A percentile compares a stretch with the other conserved stretches of the same genome.
These are phyloP conservation scores for Zosterops hypoxanthus DNA, from an alignment of 2,113 vertebrate genomes.

Conservation along the genomic window DNA sequence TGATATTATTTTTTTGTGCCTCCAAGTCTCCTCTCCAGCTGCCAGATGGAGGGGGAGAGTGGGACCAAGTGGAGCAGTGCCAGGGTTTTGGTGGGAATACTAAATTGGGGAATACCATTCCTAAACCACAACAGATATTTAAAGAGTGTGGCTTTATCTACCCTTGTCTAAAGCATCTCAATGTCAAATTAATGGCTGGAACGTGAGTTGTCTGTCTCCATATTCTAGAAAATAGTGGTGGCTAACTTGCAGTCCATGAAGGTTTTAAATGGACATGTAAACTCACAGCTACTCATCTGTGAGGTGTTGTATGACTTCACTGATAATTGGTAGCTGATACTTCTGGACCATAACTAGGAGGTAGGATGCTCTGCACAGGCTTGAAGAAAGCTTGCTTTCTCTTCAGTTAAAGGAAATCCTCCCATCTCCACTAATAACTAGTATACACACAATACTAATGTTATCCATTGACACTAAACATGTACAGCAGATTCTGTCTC, in stretches of 20 bases:
- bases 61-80: fast-evolving
- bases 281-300: not conserved
- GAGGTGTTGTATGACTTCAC: not conserved
- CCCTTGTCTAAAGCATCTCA: not conserved
- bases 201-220: not conserved
- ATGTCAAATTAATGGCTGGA: not conserved
- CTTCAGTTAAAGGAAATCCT: not conserved
- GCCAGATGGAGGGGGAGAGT: not conserved
- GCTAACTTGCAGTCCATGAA: not conserved
- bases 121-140: not conserved
- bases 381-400: not conserved
- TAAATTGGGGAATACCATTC: not conserved
- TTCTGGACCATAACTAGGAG: not conserved
- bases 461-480: not conserved
- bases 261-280: not conserved
- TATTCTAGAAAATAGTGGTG: not conserved
- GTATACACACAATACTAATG: not conserved
- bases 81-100: not conserved
- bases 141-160: not conserved
- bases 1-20: not conserved
- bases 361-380: not conserved
- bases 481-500: not conserved
- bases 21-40: not conserved
- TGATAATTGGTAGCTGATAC: not conserved
- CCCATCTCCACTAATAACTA: not conserved